Base-by-base conservation (phyloP, 2,888 invertebrate genomes). In the Belgica antarctica region DNA sequence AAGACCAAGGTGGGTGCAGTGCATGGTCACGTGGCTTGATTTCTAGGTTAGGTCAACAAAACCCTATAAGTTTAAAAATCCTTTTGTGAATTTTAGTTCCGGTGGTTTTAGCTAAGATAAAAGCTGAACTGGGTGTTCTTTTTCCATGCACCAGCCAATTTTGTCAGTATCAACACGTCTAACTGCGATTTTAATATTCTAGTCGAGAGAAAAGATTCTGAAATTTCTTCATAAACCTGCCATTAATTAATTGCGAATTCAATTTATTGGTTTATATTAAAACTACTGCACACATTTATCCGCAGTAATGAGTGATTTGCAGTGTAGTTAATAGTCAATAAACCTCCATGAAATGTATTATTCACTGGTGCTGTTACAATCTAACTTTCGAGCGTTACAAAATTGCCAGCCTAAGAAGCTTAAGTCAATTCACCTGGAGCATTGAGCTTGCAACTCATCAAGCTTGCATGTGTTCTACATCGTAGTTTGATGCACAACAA, bases 211-310 rank as follows among this genome's bases (percentile, higher is more conserved):
- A n/a, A 52, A 52, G 19, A 22, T 52, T 52, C 8, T n/a, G 47
- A 66, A 68, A 31, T 68, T 68, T 68, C 68, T 31, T 68, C 57
- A 68, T 68, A 68, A 68, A 68, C 15, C 22, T 68, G 68, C 65
- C 65, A 46, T 47, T 68, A 68, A 68, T 68, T 68, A 57, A 68
- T 68, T 68, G 25, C 47, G 27, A 66, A 66, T 28, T 66, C 68
- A 34, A 68, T 68, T 68, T 68, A 68, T 68, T 68, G 31, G 68
- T 41, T 66, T 41, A 41, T 47, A 47, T 66, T 25, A 47, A 66
- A 63, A 66, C 47, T 47, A 19, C 63, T 41, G 25, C 41, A 41
- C 36, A 63, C 41, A 63, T 63, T 63, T 63, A 36, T 41, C 27
- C 57, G 27, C 34, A 27, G 28, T 68, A 68, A 68, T 68, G 68